Evolutionary conservation across 2,888 invertebrate species (phyloP).

Genomic region (Philopedon plagiatum): DNA sequence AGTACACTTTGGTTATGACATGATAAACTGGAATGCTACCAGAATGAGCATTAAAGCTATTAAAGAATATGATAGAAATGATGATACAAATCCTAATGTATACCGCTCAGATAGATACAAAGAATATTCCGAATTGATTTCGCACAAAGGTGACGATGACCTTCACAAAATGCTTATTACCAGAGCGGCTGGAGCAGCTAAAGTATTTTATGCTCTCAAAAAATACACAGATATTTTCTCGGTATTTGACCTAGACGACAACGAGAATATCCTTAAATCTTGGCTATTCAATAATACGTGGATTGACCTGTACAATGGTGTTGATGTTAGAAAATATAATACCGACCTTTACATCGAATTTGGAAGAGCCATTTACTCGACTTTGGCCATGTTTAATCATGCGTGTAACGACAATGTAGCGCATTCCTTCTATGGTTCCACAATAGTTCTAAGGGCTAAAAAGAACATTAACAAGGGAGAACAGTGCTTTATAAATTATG

Average conservation of each 20-base stretch:
- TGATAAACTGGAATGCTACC: background rate
- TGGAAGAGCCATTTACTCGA: slow-evolving; percentile 44
- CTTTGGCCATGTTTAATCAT: slow-evolving; percentile 49
- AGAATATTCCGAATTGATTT: slow-evolving; percentile 76
- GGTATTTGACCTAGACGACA: slow-evolving; percentile 51
- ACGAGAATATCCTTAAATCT: slow-evolving; percentile 34
- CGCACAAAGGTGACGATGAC: slow-evolving; percentile 74
- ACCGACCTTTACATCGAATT: background rate
- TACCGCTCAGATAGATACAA: slow-evolving; percentile 71
- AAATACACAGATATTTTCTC: slow-evolving; percentile 72
- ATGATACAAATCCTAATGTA: slow-evolving; percentile 55
- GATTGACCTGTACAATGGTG: background rate
- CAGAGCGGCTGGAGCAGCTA: slow-evolving; percentile 75
- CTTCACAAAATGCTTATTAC: too few species aligned
- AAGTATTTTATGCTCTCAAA: slow-evolving; percentile 75
- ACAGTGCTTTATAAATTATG: slow-evolving; percentile 50
- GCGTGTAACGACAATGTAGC: slow-evolving; percentile 49
- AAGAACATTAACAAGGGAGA: slow-evolving; percentile 48
- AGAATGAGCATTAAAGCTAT: slow-evolving; percentile 72
- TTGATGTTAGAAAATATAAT: background rate
- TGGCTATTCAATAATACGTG: slow-evolving; percentile 18
- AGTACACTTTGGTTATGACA: background rate
- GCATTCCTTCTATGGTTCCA: slow-evolving; percentile 35
- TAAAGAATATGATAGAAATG: slow-evolving; percentile 64
- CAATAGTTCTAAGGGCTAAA: slow-evolving; percentile 42